These are phyloP conservation scores for Echeneis naucrates DNA, from an alignment of 2,797 vertebrate genomes.

Conservation along the genomic window DNA sequence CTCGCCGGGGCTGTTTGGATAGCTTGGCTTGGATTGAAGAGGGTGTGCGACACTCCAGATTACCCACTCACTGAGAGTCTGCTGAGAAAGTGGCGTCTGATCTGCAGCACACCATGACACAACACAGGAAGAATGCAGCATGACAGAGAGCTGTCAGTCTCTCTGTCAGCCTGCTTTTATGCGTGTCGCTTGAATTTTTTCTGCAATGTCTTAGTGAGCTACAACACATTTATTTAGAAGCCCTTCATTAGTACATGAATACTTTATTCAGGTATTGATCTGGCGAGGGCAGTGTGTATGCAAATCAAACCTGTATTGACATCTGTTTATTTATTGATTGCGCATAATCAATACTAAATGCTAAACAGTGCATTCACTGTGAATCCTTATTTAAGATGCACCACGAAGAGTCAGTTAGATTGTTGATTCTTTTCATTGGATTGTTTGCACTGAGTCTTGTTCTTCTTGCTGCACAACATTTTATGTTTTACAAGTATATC, in stretches of 20 bases:
- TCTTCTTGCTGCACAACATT: background rate
- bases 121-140: conserved; percentile 68
- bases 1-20: conserved; percentile 75
- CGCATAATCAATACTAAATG: conserved; percentile 43
- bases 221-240: conserved; percentile 5
- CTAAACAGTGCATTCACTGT: background rate
- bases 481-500: background rate
- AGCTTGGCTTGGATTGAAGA: conserved; percentile 73
- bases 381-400: conserved; percentile 21
- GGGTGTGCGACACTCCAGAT: conserved; percentile 77
- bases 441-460: conserved; percentile 3
- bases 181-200: conserved; percentile 41
- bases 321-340: conserved; percentile 42
- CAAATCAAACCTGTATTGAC: conserved; percentile 39
- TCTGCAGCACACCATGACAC: conserved; percentile 66
- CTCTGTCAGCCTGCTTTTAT: conserved; percentile 51
- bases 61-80: conserved; percentile 64
- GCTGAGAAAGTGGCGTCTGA: conserved; percentile 71
- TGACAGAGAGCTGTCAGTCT: conserved; percentile 62
- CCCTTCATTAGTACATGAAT: conserved; percentile 17
- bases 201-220: conserved; percentile 4
- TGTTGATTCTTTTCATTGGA: conserved; percentile 17
- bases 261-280: conserved; percentile 32
- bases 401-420: background rate
- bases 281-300: conserved; percentile 18